Conservation (phyloP, 2,113 vertebrate species). For the Notarius quadriscutis region DNA sequence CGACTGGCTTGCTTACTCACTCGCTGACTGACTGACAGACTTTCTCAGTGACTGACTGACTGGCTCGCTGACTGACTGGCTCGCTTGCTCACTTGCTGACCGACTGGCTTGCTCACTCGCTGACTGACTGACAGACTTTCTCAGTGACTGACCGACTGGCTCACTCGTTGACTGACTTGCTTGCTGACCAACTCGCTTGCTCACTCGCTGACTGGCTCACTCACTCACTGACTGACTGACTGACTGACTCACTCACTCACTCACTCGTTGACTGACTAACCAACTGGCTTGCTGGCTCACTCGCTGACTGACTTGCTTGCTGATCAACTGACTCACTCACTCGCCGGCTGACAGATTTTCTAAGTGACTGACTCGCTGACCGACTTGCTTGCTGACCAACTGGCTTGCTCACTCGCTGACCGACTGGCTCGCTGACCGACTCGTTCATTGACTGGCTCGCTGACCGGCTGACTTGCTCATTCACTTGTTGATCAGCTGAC, state of each 20-base stretch:
- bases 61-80: background rate
- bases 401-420: background rate
- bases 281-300: background rate
- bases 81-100: background rate
- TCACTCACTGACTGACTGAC: background rate
- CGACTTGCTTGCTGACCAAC: accelerated
- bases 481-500: background rate
- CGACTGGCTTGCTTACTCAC: background rate
- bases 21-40: background rate
- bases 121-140: background rate
- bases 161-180: background rate
- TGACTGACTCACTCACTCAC: background rate
- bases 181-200: background rate
- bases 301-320: background rate
- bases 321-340: background rate
- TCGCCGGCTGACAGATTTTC: background rate
- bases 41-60: no score
- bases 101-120: background rate
- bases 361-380: background rate
- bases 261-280: background rate
- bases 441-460: background rate
- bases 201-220: background rate
- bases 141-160: no score
- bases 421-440: background rate
- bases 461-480: background rate